Conservation (phyloP, 2,888 invertebrate species). For the Troides oblongomaculatus region DNA sequence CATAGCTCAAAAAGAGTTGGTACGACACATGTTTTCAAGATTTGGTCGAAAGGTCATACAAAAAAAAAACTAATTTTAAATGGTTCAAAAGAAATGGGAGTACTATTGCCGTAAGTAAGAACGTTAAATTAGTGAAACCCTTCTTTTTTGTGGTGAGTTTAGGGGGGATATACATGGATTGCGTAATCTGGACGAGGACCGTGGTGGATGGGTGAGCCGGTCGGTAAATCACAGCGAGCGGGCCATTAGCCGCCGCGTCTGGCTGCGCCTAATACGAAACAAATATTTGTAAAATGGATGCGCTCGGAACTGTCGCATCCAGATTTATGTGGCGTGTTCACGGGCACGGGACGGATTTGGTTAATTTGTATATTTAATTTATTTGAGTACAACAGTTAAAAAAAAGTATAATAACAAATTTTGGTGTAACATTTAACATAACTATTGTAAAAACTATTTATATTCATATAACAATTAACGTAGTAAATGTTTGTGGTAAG, state of each 20-base stretch:
- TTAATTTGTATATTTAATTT: neutral
- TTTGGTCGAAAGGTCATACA: too few species aligned
- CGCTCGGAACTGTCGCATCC: constrained; percentile 34
- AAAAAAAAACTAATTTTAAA: too few species aligned
- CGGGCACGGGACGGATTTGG: constrained; percentile 14
- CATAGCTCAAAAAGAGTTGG: too few species aligned
- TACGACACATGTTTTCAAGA: too few species aligned
- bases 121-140: neutral
- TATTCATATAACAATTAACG: too few species aligned
- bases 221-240: constrained; percentile 20
- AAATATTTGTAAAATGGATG: constrained; percentile 41
- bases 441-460: too few species aligned
- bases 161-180: neutral
- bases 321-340: constrained; percentile 36
- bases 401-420: too few species aligned
- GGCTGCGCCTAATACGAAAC: constrained; percentile 44
- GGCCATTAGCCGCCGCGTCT: constrained; percentile 31
- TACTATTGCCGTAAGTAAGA: too few species aligned
- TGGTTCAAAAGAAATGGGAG: too few species aligned
- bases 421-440: too few species aligned
- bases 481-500: too few species aligned
- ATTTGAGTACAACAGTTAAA: too few species aligned
- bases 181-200: neutral
- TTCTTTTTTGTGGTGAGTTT: neutral
- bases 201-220: neutral